phyloP scores from a whole-genome alignment of 2,797 vertebrate species.

The Pagetopsis macropterus region DNA sequence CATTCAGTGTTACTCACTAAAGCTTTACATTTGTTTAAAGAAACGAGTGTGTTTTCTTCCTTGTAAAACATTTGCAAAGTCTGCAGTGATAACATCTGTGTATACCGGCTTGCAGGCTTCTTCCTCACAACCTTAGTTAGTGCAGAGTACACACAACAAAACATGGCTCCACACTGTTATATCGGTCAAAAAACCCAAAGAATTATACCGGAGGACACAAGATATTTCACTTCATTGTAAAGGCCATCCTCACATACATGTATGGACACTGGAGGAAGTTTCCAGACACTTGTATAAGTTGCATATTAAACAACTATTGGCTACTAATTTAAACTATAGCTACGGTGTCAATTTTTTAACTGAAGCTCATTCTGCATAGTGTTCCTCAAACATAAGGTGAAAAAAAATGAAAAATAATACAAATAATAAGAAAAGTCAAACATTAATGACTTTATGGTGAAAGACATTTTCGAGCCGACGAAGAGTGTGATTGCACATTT shows the following conservation, averaged over 20 bases:
- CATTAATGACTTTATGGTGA: background rate
- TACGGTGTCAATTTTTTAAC: background rate
- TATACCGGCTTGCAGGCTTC: background rate
- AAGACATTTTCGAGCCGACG: background rate
- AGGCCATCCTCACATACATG: background rate
- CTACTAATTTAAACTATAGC: background rate
- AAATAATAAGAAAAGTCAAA: background rate
- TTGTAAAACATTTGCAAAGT: slow-evolving; percentile 7
- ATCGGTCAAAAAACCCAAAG: background rate
- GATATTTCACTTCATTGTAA: background rate
- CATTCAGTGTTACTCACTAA: background rate
- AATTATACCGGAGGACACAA: background rate
- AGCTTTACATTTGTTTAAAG: background rate
- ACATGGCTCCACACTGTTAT: background rate
- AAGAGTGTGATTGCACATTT: background rate
- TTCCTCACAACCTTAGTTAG: background rate
- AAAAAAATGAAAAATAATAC: background rate
- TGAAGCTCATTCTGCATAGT: background rate
- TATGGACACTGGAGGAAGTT: background rate
- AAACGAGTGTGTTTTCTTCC: slow-evolving; percentile 5
- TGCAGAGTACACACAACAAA: background rate
- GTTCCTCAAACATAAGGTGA: background rate
- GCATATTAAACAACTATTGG: background rate
- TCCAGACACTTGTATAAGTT: background rate
- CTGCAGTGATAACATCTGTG: background rate